These are phyloP conservation scores for Cantharis rustica DNA, from an alignment of 2,888 invertebrate genomes.

Conservation along the genomic window DNA sequence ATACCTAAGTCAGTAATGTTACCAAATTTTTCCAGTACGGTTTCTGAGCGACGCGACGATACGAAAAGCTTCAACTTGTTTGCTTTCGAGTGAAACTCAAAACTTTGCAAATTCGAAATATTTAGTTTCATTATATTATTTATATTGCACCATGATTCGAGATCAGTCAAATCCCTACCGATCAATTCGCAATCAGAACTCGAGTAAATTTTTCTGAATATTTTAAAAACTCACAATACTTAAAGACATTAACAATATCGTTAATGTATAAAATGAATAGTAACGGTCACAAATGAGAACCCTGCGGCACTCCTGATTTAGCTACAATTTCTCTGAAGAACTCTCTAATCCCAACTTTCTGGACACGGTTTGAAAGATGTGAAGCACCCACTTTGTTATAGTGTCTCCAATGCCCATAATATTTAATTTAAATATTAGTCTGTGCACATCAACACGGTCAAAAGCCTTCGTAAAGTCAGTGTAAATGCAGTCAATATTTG, in stretches of 20 bases:
- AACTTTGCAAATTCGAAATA: background rate
- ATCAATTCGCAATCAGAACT: background rate
- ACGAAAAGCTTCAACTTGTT: too few relatives aligned
- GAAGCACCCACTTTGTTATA: too few relatives aligned
- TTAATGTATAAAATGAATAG: background rate
- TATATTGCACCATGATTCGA: background rate
- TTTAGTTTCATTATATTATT: background rate
- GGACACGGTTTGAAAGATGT: too few relatives aligned
- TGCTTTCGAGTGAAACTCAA: background rate
- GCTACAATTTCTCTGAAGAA: background rate
- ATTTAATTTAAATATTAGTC: too few relatives aligned
- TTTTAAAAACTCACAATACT: background rate
- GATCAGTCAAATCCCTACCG: background rate
- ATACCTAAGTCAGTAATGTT: too few relatives aligned
- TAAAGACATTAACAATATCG: background rate
- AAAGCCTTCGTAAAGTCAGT: too few relatives aligned
- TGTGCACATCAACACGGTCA: too few relatives aligned
- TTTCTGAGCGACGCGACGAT: too few relatives aligned
- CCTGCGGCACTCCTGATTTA: background rate
- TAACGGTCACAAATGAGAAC: background rate
- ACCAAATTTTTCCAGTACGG: too few relatives aligned
- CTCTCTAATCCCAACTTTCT: too few relatives aligned
- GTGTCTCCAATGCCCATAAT: too few relatives aligned
- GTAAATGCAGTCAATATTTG: too few relatives aligned
- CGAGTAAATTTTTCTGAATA: background rate